phyloP scores from a whole-genome alignment of 2,797 vertebrate species.

The Sebastes vulpes region DNA sequence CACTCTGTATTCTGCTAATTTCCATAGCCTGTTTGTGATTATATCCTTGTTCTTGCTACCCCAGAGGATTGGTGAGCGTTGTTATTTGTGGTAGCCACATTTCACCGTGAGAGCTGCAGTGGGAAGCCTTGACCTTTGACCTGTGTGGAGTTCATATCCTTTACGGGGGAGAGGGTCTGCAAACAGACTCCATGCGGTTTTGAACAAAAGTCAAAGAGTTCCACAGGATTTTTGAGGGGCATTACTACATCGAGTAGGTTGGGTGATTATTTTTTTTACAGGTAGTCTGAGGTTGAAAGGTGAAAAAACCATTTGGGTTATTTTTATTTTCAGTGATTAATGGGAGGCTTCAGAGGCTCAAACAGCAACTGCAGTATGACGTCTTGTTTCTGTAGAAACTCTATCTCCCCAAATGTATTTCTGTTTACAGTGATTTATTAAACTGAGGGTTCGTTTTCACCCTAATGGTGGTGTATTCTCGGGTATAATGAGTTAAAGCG shows the following conservation, averaged over 20 bases:
- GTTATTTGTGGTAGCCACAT: constrained; percentile 24
- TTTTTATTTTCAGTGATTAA: constrained; percentile 49
- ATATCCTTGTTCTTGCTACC: constrained; percentile 23
- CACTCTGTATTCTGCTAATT: constrained; percentile 35
- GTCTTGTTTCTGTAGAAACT: constrained; percentile 42
- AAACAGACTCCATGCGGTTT: constrained; percentile 15
- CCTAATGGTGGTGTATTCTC: background rate
- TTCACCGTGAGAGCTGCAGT: constrained; percentile 32
- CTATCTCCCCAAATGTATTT: background rate
- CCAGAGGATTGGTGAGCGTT: constrained; percentile 31
- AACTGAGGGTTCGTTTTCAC: constrained; percentile 2
- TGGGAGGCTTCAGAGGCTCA: background rate
- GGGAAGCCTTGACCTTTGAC: constrained; percentile 62
- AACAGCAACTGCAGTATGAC: constrained; percentile 7
- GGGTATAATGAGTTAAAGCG: background rate
- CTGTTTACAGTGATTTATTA: constrained; percentile 29
- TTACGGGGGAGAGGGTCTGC: constrained; percentile 7
- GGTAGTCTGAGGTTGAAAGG: background rate
- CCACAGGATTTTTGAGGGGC: background rate
- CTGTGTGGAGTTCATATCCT: constrained; percentile 42
- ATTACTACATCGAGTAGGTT: background rate
- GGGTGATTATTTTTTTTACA: background rate
- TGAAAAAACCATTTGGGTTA: background rate
- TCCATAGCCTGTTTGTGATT: constrained; percentile 53
- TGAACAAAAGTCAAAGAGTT: constrained; percentile 15